Percentiles rank a stretch among this genome's conserved stretches.
These are phyloP conservation scores for Linurgus olivaceus DNA, from an alignment of 2,797 vertebrate genomes.

Conservation along the genomic window DNA sequence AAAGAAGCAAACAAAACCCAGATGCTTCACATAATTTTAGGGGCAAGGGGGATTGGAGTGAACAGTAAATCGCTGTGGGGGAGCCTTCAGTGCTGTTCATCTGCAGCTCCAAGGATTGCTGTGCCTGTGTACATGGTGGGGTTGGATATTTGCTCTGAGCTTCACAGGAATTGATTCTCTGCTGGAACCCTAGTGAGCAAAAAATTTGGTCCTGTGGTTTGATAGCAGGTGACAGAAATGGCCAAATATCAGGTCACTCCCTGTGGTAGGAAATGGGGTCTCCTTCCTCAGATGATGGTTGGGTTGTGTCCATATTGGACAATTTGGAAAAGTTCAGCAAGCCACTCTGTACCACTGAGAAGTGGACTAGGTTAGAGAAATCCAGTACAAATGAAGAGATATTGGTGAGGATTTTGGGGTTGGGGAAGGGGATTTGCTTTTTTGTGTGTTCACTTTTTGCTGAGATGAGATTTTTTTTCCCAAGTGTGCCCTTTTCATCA, in stretches of 20 bases:
- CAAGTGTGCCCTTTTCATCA: not conserved
- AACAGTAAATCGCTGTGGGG: accelerated
- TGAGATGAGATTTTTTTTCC: not conserved
- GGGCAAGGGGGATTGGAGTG: not conserved
- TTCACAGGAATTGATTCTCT: not conserved
- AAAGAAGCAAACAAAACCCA: not conserved
- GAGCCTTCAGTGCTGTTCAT: not conserved
- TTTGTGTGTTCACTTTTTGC: not conserved
- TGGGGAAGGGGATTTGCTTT: accelerated
- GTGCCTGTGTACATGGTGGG: not conserved
- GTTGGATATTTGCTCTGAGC: not conserved
- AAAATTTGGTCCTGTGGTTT: not conserved
- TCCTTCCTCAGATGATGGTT: not conserved
- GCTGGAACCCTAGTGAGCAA: not conserved
- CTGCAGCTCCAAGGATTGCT: not conserved
- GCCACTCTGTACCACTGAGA: not conserved
- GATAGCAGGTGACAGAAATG: not conserved
- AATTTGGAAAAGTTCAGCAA: not conserved
- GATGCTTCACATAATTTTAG: not conserved
- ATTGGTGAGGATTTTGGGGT: not conserved
- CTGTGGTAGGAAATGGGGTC: not conserved
- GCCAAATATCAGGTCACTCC: not conserved
- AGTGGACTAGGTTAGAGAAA: not conserved
- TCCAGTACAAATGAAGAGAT: not conserved
- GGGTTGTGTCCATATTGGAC: accelerated